Conservation (phyloP, 2,113 vertebrate species). For the Phylloscopus trochiloides region DNA sequence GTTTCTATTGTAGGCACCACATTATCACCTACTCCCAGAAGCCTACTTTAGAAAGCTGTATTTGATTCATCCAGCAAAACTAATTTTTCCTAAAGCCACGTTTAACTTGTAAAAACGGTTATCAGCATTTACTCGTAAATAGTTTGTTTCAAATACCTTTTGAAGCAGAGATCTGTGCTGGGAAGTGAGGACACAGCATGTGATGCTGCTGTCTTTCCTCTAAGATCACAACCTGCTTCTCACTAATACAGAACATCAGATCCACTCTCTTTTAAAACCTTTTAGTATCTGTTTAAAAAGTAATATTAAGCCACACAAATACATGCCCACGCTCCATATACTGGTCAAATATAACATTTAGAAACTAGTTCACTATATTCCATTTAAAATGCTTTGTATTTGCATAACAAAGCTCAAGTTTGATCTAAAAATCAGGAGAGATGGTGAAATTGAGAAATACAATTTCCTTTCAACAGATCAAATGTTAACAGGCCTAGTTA, state of each 20-base stretch:
- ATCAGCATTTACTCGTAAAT: background rate
- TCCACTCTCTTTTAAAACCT: background rate
- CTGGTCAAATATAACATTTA: background rate
- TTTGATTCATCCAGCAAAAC: background rate
- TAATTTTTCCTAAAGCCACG: background rate
- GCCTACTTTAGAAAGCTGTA: background rate
- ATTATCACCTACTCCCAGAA: background rate
- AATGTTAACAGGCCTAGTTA: slow-evolving; percentile 14
- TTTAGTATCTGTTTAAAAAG: background rate
- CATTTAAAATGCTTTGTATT: background rate
- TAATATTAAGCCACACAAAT: background rate
- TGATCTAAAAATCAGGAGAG: background rate
- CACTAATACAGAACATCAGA: background rate
- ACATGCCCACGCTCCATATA: background rate
- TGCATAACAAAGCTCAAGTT: background rate
- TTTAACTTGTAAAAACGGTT: background rate
- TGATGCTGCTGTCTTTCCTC: background rate
- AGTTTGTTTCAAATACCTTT: background rate
- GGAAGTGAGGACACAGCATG: background rate
- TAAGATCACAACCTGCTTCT: background rate
- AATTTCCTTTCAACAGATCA: background rate
- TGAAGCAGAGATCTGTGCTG: background rate
- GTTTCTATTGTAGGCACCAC: background rate
- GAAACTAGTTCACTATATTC: background rate
- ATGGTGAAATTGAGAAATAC: background rate